phyloP scores from a whole-genome alignment of 2,797 vertebrate genomes.

The Pipistrellus pygmaeus region DNA sequence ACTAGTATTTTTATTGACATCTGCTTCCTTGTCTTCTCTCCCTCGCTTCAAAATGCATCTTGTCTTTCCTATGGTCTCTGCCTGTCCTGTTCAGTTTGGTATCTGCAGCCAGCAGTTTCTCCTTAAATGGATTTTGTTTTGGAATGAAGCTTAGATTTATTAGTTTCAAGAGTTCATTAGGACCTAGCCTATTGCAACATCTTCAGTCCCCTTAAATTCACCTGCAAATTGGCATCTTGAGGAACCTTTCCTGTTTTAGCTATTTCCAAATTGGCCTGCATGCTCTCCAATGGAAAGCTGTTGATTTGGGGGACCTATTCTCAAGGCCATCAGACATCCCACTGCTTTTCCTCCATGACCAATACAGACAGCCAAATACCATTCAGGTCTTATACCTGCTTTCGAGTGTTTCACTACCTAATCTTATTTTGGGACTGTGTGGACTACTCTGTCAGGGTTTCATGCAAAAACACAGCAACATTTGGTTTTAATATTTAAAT shows the following conservation, averaged over 20 bases:
- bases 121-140: slow-evolving; percentile 14
- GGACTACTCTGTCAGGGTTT: neutral
- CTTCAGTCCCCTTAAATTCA: neutral
- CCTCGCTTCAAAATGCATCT: neutral
- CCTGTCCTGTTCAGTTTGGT: neutral
- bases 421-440: neutral
- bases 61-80: neutral
- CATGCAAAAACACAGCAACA: slow-evolving; percentile 21
- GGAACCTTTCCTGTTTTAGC: neutral
- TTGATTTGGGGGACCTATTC: neutral
- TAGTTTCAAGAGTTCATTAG: neutral
- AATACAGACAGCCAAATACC: neutral
- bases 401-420: neutral
- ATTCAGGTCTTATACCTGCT: neutral
- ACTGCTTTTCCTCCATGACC: neutral
- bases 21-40: neutral
- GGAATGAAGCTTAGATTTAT: neutral
- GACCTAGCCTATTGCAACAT: neutral
- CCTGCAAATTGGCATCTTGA: neutral
- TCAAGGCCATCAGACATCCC: neutral
- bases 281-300: neutral
- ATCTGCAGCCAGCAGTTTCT: neutral
- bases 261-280: neutral
- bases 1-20: neutral
- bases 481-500: slow-evolving; percentile 46